A percentile compares a stretch with the other conserved stretches of the same genome.
Conservation (phyloP, 2,113 vertebrate genomes). For the Prinia subflava region DNA sequence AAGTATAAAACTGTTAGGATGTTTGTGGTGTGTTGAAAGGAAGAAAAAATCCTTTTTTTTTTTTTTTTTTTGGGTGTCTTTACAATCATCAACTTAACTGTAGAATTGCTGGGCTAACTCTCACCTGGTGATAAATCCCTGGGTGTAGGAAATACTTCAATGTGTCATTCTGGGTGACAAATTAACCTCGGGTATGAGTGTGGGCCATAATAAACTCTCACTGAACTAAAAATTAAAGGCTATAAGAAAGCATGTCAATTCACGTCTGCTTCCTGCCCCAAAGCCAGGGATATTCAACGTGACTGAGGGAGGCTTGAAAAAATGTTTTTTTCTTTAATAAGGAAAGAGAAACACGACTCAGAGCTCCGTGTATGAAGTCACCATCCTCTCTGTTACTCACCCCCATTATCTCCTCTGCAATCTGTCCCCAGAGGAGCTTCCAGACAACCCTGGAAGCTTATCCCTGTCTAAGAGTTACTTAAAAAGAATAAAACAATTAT, state of each 20-base stretch:
- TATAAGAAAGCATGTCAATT: not conserved
- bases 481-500: not conserved
- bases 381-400: constrained; percentile 70
- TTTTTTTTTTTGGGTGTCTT: not conserved
- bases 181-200: fast-evolving
- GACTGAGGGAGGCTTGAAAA: not conserved
- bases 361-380: constrained; percentile 45
- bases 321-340: constrained; percentile 28
- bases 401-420: constrained; percentile 66
- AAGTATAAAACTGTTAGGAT: not conserved
- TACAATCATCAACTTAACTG: not conserved
- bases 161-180: not conserved
- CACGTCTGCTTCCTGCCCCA: not conserved
- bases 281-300: not conserved
- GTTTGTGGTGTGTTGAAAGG: not conserved
- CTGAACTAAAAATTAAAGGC: not conserved
- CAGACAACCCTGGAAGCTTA: constrained; percentile 68
- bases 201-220: not conserved
- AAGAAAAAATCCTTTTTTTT: not conserved
- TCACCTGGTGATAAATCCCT: not conserved
- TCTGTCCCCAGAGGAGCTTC: constrained; percentile 64
- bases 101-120: not conserved
- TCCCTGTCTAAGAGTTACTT: constrained; percentile 37
- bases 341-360: constrained; percentile 19
- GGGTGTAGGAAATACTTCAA: not conserved